Base-by-base conservation (phyloP, 2,888 invertebrate species). In the Dicycla oo region DNA sequence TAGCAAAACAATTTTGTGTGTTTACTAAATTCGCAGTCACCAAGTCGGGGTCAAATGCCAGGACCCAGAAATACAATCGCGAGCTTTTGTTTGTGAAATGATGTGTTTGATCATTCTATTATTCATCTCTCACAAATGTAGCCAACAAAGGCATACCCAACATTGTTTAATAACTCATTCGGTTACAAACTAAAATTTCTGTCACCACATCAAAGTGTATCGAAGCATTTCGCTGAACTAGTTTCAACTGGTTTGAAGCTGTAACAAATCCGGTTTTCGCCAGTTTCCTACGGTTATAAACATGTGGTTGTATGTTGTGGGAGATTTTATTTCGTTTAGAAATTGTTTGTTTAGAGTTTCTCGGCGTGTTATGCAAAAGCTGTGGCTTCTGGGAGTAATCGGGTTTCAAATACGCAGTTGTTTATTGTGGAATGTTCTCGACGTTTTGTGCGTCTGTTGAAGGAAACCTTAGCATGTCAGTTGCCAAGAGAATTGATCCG, bases 191-290 rank as follows among this genome's bases (percentile, higher is more conserved):
- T 78, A 77, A 82, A 86, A 84, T 88, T 83, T 78, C 72, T 78
- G 80, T 81, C 75, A 60, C 90, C 90, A 89, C 91, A 90, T 91
- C 91, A 91, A 91, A 91, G 90, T 65, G 73, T 67, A 70, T 81
- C 78, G 77, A 80, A 81, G 79, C 74, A 78, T 88, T 87, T 78
- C 69, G 73, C 75, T 47, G 68, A 87, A 86, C 82, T 85, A 83
- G 87, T 87, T 87, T 83, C 71, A 84, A 79, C 77, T 62, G 78
- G 82, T 81, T 80, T 73, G 65, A 78, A 81, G 78, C 73, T 72
- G 72, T 82, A 53, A 78, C 74, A 68, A 79, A 73, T 73, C 63
- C 65, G 71, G 71, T 79, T 80, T 78, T 70, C 60, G 61, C 58
- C 67, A 65, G 80, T 72, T 79, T 81, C 69, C 38, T 47, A 54